Evolutionary conservation across 1,140 invertebrate genomes (phyloP).

Genomic region (Steinernema feltiae): DNA sequence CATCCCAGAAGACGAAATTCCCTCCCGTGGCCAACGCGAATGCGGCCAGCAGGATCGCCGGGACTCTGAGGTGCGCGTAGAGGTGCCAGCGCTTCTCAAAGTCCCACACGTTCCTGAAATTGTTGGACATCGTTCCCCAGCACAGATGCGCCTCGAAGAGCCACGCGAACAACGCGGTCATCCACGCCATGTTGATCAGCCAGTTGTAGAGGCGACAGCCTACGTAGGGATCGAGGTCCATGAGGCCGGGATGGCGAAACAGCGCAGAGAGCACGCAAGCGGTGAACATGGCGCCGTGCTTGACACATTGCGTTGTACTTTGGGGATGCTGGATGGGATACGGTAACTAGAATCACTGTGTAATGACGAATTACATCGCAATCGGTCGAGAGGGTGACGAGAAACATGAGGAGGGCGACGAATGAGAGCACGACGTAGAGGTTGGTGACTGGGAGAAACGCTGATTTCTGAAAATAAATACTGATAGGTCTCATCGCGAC

Average conservation of each 20-base stretch:
- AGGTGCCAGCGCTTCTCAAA: background rate
- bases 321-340: background rate
- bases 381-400: background rate
- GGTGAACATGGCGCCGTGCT: background rate
- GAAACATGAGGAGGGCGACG: background rate
- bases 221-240: background rate
- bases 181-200: background rate
- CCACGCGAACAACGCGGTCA: background rate
- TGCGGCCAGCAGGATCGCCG: background rate
- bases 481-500: background rate
- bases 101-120: background rate
- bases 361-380: background rate
- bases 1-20: background rate
- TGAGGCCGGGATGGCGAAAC: background rate
- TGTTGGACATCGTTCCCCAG: background rate
- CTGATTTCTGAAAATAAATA: background rate
- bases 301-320: background rate
- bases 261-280: background rate
- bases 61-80: background rate
- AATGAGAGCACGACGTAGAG: background rate
- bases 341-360: background rate
- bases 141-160: background rate
- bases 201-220: background rate
- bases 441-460: background rate
- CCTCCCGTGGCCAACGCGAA: background rate